Base-by-base conservation (phyloP, 2,113 vertebrate genomes). In the Lepus americanus region DNA sequence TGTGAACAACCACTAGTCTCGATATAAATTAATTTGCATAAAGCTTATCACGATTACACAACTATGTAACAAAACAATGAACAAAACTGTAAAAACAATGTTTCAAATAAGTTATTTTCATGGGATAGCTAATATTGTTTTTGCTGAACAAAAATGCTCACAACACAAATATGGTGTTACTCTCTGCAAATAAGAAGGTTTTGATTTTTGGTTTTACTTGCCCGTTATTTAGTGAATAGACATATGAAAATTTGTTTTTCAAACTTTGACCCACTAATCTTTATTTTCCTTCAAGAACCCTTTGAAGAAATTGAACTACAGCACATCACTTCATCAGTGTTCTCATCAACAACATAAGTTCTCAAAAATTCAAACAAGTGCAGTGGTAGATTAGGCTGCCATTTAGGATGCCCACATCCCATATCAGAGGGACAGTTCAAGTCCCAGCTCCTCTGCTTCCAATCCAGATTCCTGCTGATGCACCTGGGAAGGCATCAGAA, bases 61-160 rank as follows among this genome's bases (percentile, higher is more conserved):
- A 23, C 49, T 67, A 77, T 59, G 67, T 92, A 88, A 95, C 67
- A 9, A 92, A 97, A 80, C 6, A 63, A 74, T 14, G 55, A 89
- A 87, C 55, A 88, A 90, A 83, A 86, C 9, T 33, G 70, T 90
- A 82, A 95, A 95, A 70, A 16, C 14, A 83, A 44, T 19, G 20
- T n/a, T 95, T 94, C 63, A 92, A 79, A 79, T 94, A 85, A 88
- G 33, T 78, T 92, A 89, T 83, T 87, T 87, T 96, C 92, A 82
- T 69, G 51, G 92, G 70, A 91, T n/a, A 81, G 66, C 87, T 44
- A 49, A 93, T 39, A 94, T 0, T 81, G 51, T 90, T 53, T 53
- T 82, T 88, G 16, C 23, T 95, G 80, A 87, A 90, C 49, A 94
- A 53, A 95, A 93, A 72, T 31, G 23, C 59, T 66, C 29, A 25